phyloP scores from a whole-genome alignment of 2,113 vertebrate species.

The Cercopithecus mona region DNA sequence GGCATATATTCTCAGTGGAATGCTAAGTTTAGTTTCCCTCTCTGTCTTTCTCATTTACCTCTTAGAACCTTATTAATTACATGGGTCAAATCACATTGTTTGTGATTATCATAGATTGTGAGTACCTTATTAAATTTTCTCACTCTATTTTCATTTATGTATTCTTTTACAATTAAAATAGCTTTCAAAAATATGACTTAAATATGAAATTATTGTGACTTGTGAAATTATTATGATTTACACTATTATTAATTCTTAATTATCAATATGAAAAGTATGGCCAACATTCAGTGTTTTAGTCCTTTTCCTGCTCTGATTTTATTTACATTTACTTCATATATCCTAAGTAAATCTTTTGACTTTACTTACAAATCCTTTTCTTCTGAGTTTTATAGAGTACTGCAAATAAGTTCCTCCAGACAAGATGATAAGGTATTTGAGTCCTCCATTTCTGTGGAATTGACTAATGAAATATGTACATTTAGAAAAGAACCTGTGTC shows the following conservation, averaged over 20 bases:
- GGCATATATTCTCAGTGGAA: not conserved
- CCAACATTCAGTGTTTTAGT: not conserved
- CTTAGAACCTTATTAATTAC: not conserved
- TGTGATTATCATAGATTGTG: not conserved
- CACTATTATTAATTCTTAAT: not conserved
- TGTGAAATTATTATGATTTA: not conserved
- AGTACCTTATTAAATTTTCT: not conserved
- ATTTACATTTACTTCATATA: not conserved
- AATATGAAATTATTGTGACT: not conserved
- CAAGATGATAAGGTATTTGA: not conserved
- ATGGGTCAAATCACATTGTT: not conserved
- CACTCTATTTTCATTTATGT: not conserved
- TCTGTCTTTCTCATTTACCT: not conserved
- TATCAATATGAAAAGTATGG: not conserved
- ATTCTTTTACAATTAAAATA: not conserved
- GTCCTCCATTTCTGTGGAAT: not conserved
- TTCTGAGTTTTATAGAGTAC: not conserved
- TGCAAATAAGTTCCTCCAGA: not conserved
- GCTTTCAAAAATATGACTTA: not conserved
- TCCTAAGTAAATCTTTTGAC: not conserved
- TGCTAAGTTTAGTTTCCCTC: not conserved
- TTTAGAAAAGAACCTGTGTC: not conserved
- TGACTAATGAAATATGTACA: not conserved
- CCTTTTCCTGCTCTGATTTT: not conserved
- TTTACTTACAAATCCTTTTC: slow-evolving; percentile 4